Percentiles rank a stretch among this genome's conserved stretches.
Conservation (phyloP, 1,140 invertebrate genomes). For the Branchinecta lynchi region DNA sequence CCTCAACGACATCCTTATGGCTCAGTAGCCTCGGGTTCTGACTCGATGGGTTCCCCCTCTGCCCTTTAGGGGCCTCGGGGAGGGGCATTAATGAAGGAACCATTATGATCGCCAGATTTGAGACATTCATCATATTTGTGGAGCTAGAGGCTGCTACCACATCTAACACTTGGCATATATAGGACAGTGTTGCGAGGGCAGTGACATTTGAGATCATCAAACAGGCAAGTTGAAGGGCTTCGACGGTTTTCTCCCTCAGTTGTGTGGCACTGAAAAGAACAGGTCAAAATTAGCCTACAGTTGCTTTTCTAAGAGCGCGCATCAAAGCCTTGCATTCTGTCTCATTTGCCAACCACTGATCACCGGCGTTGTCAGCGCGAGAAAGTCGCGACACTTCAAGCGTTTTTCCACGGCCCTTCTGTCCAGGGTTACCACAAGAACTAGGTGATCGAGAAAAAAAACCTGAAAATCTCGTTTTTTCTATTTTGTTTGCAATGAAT, state of each 20-base stretch:
- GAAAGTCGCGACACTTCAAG: too few relatives aligned
- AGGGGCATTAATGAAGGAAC: constrained; percentile 68
- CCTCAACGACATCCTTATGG: constrained; percentile 44
- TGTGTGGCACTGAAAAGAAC: constrained; percentile 26
- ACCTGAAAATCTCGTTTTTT: too few relatives aligned
- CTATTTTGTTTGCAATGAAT: too few relatives aligned
- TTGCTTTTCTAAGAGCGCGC: too few relatives aligned
- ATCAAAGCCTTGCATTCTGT: too few relatives aligned
- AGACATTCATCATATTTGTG: constrained; percentile 62
- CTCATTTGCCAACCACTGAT: too few relatives aligned
- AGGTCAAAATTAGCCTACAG: too few relatives aligned
- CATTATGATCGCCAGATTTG: constrained; percentile 61
- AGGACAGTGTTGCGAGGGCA: constrained; percentile 48
- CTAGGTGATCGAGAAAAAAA: too few relatives aligned
- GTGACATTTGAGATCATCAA: constrained; percentile 41
- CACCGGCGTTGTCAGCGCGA: too few relatives aligned
- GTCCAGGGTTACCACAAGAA: too few relatives aligned
- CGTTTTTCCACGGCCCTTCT: too few relatives aligned
- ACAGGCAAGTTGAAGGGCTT: constrained; percentile 44
- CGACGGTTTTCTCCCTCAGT: constrained; percentile 31
- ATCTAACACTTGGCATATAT: constrained; percentile 40
- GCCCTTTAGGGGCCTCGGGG: constrained; percentile 34
- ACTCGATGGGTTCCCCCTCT: constrained; percentile 35
- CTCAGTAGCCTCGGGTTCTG: constrained; percentile 40
- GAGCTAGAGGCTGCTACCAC: constrained; percentile 41